Evolutionary conservation across 2,113 vertebrate genomes (phyloP).

Genomic region (Marmota flaviventris): DNA sequence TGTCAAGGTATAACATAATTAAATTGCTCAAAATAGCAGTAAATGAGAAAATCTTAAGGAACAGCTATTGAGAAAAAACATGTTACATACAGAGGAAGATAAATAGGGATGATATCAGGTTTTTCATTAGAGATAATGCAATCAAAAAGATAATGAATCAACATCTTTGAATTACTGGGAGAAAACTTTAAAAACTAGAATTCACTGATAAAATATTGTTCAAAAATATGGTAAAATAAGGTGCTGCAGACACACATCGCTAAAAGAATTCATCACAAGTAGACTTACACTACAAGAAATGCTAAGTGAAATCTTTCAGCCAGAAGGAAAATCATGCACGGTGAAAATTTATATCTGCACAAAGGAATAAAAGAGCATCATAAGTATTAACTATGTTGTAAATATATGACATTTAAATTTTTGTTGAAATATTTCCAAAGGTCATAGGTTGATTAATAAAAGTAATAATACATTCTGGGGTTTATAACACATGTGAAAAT

Average conservation of each 20-base stretch:
- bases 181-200: conserved; percentile 18
- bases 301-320: background rate
- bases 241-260: background rate
- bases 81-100: background rate
- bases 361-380: background rate
- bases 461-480: background rate
- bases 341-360: background rate
- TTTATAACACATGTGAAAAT: background rate
- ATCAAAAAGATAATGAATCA: background rate
- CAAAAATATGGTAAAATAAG: background rate
- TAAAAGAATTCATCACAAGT: background rate
- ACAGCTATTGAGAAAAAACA: background rate
- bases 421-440: background rate
- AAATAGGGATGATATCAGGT: background rate
- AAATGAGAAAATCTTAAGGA: background rate
- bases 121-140: background rate
- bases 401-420: background rate
- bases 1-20: background rate
- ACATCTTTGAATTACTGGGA: background rate
- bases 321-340: background rate
- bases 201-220: background rate
- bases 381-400: background rate
- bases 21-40: background rate
- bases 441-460: background rate
- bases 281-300: background rate